Base-by-base conservation (phyloP, 2,888 invertebrate species). In the Erynnis tages region DNA sequence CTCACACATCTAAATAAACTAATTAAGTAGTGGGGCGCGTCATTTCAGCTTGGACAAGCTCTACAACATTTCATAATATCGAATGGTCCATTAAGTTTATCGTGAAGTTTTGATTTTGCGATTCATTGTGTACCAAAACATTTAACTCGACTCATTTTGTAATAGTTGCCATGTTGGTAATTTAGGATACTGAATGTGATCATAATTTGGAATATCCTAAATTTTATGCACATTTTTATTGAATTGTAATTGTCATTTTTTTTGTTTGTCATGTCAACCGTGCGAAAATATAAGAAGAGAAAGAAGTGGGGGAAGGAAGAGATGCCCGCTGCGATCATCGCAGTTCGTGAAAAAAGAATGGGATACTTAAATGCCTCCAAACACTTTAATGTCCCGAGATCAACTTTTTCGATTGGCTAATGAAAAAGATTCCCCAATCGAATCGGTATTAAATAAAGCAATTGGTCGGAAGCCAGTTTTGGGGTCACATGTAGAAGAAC, bases 141-240 rank as follows among this genome's bases (percentile, higher is more conserved):
- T n/a, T n/a, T n/a, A n/a, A n/a, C n/a, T n/a, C n/a, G n/a, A n/a
- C n/a, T n/a, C n/a, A n/a, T n/a, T n/a, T n/a, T n/a, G n/a, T n/a
- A n/a, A n/a, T n/a, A n/a, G n/a, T n/a, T n/a, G n/a, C n/a, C n/a
- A n/a, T 11, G 21, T 37, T 37, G 37, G 10, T 37, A 37, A 37
- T 37, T 19, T 14, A 21, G 14, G 21, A 37, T 21, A 37, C 37
- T 10, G 11, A 37, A 6, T 10, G 1, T 21, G 11, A 21, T 10
- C 8, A n/a, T 34, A 34, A 34, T 34, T 34, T 37, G 10, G 37
- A 37, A 37, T 37, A 37, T 1, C 17, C 10, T n/a, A 19, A 37
- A 37, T 3, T 34, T 19, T 37, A 19, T 34, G 4, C 6, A 34
- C 16, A 6, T 32, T 32, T 11, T 30, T 10, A 30, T 10, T 30